These are phyloP conservation scores for Zoanthus sansibaricus DNA, from an alignment of 92 coral and sea anemone genomes.

Conservation along the genomic window DNA sequence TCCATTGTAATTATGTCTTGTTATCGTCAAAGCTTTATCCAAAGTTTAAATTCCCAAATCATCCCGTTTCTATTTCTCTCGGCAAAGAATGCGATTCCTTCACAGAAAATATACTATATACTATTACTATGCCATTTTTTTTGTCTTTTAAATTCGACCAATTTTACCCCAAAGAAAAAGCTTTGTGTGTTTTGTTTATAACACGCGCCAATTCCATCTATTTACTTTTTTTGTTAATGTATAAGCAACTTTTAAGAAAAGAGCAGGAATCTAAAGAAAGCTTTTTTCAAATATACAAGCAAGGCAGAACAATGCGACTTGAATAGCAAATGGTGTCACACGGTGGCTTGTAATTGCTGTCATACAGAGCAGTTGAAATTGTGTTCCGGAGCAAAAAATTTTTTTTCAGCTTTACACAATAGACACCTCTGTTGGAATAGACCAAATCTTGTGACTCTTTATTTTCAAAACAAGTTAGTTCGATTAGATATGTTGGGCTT, in stretches of 20 bases:
- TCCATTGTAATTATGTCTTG: not conserved
- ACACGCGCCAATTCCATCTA: constrained; percentile 32
- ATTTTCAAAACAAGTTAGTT: constrained; percentile 20
- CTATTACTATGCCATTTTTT: not conserved
- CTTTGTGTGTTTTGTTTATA: constrained; percentile 2
- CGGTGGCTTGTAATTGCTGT: constrained; percentile 33
- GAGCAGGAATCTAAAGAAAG: constrained; percentile 42
- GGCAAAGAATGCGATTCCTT: not conserved
- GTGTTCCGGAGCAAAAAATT: constrained; percentile 1
- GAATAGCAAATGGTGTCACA: constrained; percentile 12
- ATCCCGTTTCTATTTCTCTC: not conserved
- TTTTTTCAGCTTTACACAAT: not conserved
- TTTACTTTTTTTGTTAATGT: constrained; percentile 39
- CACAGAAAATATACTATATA: not conserved
- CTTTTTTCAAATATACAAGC: not conserved
- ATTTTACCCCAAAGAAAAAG: not conserved
- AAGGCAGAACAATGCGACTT: constrained; percentile 35
- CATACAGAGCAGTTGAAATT: constrained; percentile 32
- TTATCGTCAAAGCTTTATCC: not conserved
- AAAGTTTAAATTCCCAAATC: not conserved
- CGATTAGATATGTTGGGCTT: not conserved
- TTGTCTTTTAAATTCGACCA: not conserved
- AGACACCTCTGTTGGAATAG: constrained; percentile 14
- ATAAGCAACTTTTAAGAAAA: constrained; percentile 44
- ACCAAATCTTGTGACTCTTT: not conserved